Evolutionary conservation across 1,140 invertebrate species (phyloP).

Genomic region (Bicyclus anynana): DNA sequence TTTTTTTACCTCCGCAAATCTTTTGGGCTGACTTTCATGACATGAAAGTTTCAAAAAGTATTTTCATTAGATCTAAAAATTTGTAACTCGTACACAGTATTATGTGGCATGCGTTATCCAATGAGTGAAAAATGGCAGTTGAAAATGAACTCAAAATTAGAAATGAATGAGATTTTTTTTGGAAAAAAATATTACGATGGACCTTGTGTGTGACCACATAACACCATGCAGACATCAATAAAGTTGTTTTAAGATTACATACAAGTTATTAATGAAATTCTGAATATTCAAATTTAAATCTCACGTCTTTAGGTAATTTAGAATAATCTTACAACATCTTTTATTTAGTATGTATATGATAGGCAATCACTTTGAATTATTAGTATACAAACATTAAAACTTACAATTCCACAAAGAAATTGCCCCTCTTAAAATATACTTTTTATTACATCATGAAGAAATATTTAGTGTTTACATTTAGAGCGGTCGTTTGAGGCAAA

Average conservation of each 20-base stretch:
- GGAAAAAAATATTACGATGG: constrained; percentile 21
- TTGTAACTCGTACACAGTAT: constrained; percentile 51
- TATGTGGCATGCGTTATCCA: constrained; percentile 62
- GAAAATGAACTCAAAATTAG: not conserved
- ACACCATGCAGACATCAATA: constrained; percentile 58
- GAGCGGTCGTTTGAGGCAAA: constrained; percentile 27
- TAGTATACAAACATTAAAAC: not conserved
- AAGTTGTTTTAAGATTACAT: constrained; percentile 29
- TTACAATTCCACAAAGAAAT: constrained; percentile 37
- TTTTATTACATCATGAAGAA: constrained; percentile 62
- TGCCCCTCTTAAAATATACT: constrained; percentile 31
- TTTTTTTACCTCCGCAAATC: constrained; percentile 49
- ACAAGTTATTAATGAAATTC: not conserved
- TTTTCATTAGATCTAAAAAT: constrained; percentile 31
- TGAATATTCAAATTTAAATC: no score
- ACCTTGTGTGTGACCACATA: constrained; percentile 52
- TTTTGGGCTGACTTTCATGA: constrained; percentile 65
- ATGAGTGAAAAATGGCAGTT: constrained; percentile 8
- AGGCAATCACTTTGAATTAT: constrained; percentile 23
- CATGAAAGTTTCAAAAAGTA: constrained; percentile 57
- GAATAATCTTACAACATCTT: constrained; percentile 28
- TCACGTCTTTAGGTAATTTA: not conserved
- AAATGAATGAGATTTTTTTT: not conserved
- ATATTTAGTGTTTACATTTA: constrained; percentile 39
- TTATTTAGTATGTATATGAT: constrained; percentile 11